These are phyloP conservation scores for Epinephelus cyanopodus DNA, from an alignment of 2,113 vertebrate genomes.

Conservation along the genomic window DNA sequence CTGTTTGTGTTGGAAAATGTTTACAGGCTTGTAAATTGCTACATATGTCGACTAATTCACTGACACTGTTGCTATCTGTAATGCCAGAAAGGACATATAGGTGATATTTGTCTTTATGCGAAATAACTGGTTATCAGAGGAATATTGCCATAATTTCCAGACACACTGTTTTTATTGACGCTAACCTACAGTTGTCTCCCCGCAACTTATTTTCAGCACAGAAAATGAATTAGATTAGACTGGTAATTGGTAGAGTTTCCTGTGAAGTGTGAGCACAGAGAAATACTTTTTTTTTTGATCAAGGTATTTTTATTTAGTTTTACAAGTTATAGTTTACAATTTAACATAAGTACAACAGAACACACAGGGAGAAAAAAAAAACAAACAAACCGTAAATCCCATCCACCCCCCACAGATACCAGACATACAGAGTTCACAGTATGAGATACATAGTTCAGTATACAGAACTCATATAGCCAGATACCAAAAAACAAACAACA, in stretches of 20 bases:
- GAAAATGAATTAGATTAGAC: neutral
- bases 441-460: too few relatives aligned
- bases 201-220: neutral
- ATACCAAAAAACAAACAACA: too few relatives aligned
- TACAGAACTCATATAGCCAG: too few relatives aligned
- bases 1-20: neutral
- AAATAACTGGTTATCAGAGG: slow-evolving; percentile 4
- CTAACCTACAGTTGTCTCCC: neutral
- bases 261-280: neutral
- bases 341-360: too few relatives aligned
- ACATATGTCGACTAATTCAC: neutral
- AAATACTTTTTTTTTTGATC: neutral
- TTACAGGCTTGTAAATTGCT: neutral
- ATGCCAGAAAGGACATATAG: neutral
- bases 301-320: too few relatives aligned
- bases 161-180: neutral
- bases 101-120: neutral
- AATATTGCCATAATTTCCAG: neutral
- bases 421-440: too few relatives aligned
- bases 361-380: too few relatives aligned
- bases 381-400: too few relatives aligned
- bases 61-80: neutral
- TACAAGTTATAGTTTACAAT: too few relatives aligned
- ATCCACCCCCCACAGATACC: too few relatives aligned
- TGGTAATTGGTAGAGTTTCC: neutral